Base-by-base conservation (phyloP, 2,113 vertebrate species). In the Tenebrosternarchus preto region DNA sequence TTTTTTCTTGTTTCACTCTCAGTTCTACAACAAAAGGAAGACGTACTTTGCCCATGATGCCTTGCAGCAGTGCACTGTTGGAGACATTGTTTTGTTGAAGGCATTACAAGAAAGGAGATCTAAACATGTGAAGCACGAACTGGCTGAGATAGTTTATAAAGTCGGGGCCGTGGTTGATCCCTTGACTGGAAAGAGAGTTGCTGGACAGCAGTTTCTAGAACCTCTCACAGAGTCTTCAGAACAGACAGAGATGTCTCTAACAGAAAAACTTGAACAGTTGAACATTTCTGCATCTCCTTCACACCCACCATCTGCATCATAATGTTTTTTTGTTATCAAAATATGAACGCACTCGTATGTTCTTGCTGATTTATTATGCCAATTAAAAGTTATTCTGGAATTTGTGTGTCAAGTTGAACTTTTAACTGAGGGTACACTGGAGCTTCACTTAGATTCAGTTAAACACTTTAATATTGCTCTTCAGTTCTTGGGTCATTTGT, bases 21-120 rank as follows among this genome's bases (percentile, higher is more conserved):
- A 99, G 98, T 99, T 94, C 89, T 99, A 94, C 90, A 98, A 98
- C 92, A 98, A 97, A 87, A 91, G 96, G 74, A 99, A 96, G 91
- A 99, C 98, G 0, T 99, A 99, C 85, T 99, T 98, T 90, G 98
- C 97, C 66, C 96, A 99, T 0, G 98, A 99, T 77, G 91, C 95
- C 0, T 87, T 95, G 87, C 90, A 93, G 85, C 95, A 96, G 86
- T 97, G 96, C 88, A 94, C 93, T 0, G 86, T 96, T 46, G 98
- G 98, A 83, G 98, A 99, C 82, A 90, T 98, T 1, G 96, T 98
- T 72, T 95, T 99, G 31, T 92, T 99, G 84, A 97, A 94, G 87
- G 96, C 97, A 60, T 87, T 99, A 73, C 91, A 94, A 0, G 94
- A 95, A 80, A 81, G 92, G 16, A 93, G 94, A 82, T 89, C 92